phyloP scores from a whole-genome alignment of 2,113 vertebrate species.

The Corythornis madagascariensis region DNA sequence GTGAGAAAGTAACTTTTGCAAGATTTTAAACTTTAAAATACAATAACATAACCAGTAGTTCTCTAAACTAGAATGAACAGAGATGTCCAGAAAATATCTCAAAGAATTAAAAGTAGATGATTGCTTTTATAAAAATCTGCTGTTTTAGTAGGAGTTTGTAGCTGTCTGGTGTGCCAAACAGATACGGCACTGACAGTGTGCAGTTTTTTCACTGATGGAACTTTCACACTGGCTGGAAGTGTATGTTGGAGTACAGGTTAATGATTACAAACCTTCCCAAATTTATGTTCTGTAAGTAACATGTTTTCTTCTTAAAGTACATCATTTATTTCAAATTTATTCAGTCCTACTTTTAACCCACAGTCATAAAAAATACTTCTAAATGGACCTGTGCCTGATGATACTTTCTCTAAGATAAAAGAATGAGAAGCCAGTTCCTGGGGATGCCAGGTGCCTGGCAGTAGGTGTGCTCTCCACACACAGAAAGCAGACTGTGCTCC shows the following conservation, averaged over 20 bases:
- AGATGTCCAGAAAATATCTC: constrained; percentile 59
- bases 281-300: background rate
- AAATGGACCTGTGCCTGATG: background rate
- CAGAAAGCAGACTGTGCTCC: background rate
- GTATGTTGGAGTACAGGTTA: background rate
- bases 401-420: background rate
- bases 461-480: background rate
- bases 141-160: background rate
- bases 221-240: constrained; percentile 35
- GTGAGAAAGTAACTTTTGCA: constrained; percentile 32
- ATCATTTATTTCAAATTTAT: background rate
- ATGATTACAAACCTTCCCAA: constrained; percentile 25
- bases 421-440: background rate
- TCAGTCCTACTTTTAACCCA: background rate
- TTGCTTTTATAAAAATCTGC: constrained; percentile 31
- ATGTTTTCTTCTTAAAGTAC: background rate
- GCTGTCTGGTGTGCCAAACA: background rate
- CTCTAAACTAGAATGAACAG: constrained; percentile 26
- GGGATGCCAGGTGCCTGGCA: background rate
- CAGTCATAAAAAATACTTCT: background rate
- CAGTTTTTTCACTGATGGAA: constrained; percentile 44
- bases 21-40: constrained; percentile 67
- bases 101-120: constrained; percentile 36
- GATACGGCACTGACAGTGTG: background rate
- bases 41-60: constrained; percentile 26